Percentiles rank a stretch among this genome's conserved stretches.
phyloP scores from a whole-genome alignment of 2,888 invertebrate species.

The Hyposoter didymator region DNA sequence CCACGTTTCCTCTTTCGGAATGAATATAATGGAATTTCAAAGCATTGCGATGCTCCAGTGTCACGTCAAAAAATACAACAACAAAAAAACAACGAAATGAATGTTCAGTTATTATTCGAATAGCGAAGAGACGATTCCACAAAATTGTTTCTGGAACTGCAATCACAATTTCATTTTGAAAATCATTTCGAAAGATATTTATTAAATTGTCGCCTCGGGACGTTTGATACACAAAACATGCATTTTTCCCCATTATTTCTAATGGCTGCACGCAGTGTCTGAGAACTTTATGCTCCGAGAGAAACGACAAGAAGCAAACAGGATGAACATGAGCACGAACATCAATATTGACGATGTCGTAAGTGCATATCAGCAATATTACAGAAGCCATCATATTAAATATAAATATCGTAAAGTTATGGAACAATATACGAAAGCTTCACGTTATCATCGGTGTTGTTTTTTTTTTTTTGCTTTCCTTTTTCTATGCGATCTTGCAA shows the following conservation, averaged over 20 bases:
- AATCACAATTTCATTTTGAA: no score
- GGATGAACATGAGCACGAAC: not conserved
- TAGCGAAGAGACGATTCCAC: not conserved
- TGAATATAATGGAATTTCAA: not conserved
- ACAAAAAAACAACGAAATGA: not conserved
- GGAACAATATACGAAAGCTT: slow-evolving; percentile 5
- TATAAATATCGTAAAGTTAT: slow-evolving; percentile 15
- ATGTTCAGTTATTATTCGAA: not conserved
- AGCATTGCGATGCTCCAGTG: not conserved
- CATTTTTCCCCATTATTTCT: not conserved
- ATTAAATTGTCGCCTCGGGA: not conserved
- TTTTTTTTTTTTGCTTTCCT: not conserved
- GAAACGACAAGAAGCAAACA: not conserved
- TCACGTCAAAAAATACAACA: not conserved
- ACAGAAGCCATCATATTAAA: not conserved
- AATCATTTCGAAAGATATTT: no score
- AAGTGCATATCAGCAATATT: not conserved
- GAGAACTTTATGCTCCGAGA: not conserved
- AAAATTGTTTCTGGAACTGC: no score
- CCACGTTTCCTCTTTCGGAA: not conserved
- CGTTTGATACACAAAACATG: not conserved
- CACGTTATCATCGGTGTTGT: not conserved
- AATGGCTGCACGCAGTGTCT: not conserved
- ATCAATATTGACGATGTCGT: not conserved
- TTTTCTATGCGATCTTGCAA: not conserved